phyloP scores from a whole-genome alignment of 35 echinoderm and acorn worm genomes.

The Strongylocentrotus purpuratus region DNA sequence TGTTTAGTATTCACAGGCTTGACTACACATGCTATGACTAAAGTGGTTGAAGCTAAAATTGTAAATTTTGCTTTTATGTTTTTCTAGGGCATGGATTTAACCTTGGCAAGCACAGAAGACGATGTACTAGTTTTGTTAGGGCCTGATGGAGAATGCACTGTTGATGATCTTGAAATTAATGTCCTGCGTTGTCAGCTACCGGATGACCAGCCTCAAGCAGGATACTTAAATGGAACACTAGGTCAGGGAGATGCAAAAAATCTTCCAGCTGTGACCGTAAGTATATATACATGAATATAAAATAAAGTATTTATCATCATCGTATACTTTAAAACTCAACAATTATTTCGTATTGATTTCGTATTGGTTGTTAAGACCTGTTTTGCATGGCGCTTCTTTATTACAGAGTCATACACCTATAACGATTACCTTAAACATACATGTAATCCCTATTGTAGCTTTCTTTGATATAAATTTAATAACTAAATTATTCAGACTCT shows the following conservation, averaged over 20 bases:
- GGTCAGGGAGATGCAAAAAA: background rate
- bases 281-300: background rate
- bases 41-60: background rate
- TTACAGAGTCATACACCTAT: too few relatives aligned
- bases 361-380: too few relatives aligned
- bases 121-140: conserved; percentile 27
- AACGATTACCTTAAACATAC: too few relatives aligned
- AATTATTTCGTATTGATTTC: too few relatives aligned
- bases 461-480: too few relatives aligned
- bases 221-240: background rate
- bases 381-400: too few relatives aligned
- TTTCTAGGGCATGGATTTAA: background rate
- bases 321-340: too few relatives aligned
- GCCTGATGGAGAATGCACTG: background rate
- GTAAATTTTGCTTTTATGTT: background rate
- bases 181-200: background rate
- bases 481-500: too few relatives aligned
- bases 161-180: background rate
- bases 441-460: too few relatives aligned
- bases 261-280: background rate
- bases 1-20: too few relatives aligned
- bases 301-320: too few relatives aligned
- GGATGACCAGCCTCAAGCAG: background rate
- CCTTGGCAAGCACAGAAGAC: background rate
- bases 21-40: too few relatives aligned